Conservation (phyloP, 2,797 vertebrate genomes). For the Melanotaenia trifasciata region DNA sequence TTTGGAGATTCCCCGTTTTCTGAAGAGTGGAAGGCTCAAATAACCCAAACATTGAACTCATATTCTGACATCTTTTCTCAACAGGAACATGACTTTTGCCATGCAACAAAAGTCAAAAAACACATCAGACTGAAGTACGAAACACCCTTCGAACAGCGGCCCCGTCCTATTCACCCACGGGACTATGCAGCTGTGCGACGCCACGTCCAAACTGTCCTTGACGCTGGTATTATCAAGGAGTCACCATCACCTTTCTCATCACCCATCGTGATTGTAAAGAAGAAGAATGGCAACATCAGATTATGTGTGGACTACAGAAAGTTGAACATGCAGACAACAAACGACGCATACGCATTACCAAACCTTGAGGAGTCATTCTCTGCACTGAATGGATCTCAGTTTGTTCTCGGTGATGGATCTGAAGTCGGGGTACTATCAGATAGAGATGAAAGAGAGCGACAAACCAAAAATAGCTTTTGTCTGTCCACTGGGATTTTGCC, state of each 20-base stretch:
- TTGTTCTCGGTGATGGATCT: too few relatives aligned
- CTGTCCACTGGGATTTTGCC: too few relatives aligned
- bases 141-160: not conserved
- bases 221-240: not conserved
- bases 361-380: too few relatives aligned
- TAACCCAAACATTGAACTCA: not conserved
- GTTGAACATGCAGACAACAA: too few relatives aligned
- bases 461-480: too few relatives aligned
- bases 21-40: not conserved
- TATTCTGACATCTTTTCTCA: not conserved
- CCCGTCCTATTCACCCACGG: not conserved
- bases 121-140: not conserved
- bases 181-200: not conserved
- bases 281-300: too few relatives aligned
- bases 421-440: too few relatives aligned
- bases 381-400: too few relatives aligned
- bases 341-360: too few relatives aligned
- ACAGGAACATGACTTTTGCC: not conserved
- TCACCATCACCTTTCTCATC: not conserved
- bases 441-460: too few relatives aligned
- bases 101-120: conserved; percentile 3
- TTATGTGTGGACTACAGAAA: too few relatives aligned
- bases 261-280: too few relatives aligned
- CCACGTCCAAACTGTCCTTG: not conserved
- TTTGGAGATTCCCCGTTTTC: not conserved